Conservation (phyloP, 2,888 invertebrate genomes). For the Stictocephala bisonia region DNA sequence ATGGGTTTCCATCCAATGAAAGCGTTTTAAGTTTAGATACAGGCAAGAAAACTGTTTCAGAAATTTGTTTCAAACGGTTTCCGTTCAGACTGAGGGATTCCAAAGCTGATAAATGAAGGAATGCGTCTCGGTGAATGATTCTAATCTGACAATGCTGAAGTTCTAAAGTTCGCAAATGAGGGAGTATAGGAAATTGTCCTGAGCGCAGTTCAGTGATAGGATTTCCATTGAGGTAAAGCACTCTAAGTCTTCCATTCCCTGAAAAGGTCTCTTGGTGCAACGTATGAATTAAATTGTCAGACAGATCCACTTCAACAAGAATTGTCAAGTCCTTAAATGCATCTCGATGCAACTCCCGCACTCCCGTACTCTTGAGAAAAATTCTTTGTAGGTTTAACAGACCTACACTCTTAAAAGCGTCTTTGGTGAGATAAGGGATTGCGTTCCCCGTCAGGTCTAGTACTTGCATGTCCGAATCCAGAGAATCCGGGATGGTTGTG, state of each 20-base stretch:
- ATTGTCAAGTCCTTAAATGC: slow-evolving; percentile 90
- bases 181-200: slow-evolving; percentile 84
- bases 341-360: slow-evolving; percentile 81
- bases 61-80: slow-evolving; percentile 79
- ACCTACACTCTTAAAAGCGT: slow-evolving; percentile 82
- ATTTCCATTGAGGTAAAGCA: slow-evolving; percentile 84
- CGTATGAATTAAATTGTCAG: slow-evolving; percentile 80
- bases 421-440: slow-evolving; percentile 78
- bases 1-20: slow-evolving; percentile 85
- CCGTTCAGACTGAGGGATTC: slow-evolving; percentile 83
- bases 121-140: slow-evolving; percentile 80
- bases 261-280: slow-evolving; percentile 83
- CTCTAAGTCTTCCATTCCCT: slow-evolving; percentile 84
- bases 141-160: slow-evolving; percentile 83
- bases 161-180: slow-evolving; percentile 83
- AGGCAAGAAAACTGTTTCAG: slow-evolving; percentile 75
- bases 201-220: slow-evolving; percentile 78
- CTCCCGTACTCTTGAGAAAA: slow-evolving; percentile 79
- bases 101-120: slow-evolving; percentile 78
- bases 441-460: slow-evolving; percentile 86
- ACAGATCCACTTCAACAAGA: slow-evolving; percentile 87
- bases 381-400: slow-evolving; percentile 87
- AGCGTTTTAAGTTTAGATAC: slow-evolving; percentile 83
- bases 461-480: slow-evolving; percentile 84
- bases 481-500: slow-evolving; percentile 77